Evolutionary conservation across 1,140 invertebrate species (phyloP).

Genomic region (Cyclina sinensis): DNA sequence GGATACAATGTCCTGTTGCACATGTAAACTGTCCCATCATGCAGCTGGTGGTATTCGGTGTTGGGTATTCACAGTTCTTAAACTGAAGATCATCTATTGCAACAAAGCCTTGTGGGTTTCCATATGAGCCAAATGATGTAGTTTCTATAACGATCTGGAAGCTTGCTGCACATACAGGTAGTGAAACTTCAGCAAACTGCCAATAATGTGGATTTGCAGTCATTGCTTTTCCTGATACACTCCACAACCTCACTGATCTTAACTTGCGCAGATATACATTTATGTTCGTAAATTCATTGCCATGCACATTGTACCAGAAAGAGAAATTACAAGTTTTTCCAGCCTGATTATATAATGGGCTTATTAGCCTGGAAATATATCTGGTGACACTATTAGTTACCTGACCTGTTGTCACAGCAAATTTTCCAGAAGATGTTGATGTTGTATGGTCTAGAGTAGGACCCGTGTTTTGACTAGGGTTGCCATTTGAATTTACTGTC

Average conservation of each 20-base stretch:
- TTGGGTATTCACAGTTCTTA: conserved; percentile 70
- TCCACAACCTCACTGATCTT: conserved; percentile 30
- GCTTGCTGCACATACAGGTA: conserved; percentile 79
- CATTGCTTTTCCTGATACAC: conserved; percentile 26
- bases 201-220: conserved; percentile 69
- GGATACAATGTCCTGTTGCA: conserved; percentile 77
- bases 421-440: conserved; percentile 74
- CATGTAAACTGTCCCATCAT: conserved; percentile 75
- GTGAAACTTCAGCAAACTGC: conserved; percentile 68
- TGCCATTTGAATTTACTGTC: conserved; percentile 70
- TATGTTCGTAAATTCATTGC: conserved; percentile 67
- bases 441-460: conserved; percentile 79
- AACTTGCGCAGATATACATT: conserved; percentile 70
- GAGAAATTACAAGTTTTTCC: conserved; percentile 78
- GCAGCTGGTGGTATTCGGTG: conserved; percentile 57
- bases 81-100: conserved; percentile 81
- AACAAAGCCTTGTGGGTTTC: conserved; percentile 65
- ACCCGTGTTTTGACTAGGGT: conserved; percentile 65
- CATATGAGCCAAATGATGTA: conserved; percentile 44
- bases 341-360: conserved; percentile 79
- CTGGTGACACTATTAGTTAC: neutral
- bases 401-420: conserved; percentile 67
- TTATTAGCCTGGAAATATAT: conserved; percentile 71
- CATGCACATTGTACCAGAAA: conserved; percentile 81
- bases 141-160: conserved; percentile 82